Percentiles rank a stretch among this genome's conserved stretches.
Conservation (phyloP, 2,797 vertebrate genomes). For the Acanthurus leucopareius region DNA sequence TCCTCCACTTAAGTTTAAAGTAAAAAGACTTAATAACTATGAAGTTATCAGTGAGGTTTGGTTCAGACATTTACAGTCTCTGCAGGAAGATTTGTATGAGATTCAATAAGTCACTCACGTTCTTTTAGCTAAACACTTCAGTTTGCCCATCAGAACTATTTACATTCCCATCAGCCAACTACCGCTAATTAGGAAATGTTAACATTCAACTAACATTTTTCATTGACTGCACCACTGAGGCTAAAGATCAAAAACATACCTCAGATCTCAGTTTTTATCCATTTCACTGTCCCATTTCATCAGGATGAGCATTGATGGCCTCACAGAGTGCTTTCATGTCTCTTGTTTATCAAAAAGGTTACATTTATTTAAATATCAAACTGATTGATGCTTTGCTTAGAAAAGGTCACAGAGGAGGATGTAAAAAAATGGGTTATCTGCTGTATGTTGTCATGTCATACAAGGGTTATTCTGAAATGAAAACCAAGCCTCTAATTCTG, state of each 20-base stretch:
- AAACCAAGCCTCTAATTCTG: too few species aligned
- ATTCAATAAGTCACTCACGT: too few species aligned
- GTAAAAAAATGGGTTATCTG: neutral
- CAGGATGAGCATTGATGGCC: neutral
- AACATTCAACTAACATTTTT: neutral
- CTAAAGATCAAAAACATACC: neutral
- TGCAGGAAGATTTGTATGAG: neutral
- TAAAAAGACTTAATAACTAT: neutral
- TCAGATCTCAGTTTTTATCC: neutral
- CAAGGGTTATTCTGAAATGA: neutral
- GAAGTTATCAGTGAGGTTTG: neutral
- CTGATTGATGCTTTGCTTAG: neutral
- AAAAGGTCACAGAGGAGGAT: neutral
- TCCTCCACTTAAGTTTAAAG: neutral
- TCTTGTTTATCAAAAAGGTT: neutral
- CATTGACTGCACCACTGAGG: neutral
- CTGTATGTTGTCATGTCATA: neutral
- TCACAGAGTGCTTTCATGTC: neutral
- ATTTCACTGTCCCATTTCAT: neutral
- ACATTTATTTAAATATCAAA: constrained; percentile 4
- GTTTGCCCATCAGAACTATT: neutral
- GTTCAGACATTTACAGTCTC: neutral
- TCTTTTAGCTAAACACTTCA: neutral
- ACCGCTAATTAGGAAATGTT: neutral
- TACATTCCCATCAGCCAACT: neutral